A percentile compares a stretch with the other conserved stretches of the same genome.
These are phyloP conservation scores for Oxyteleia sp. DNA, from an alignment of 2,888 invertebrate species.

Conservation along the genomic window DNA sequence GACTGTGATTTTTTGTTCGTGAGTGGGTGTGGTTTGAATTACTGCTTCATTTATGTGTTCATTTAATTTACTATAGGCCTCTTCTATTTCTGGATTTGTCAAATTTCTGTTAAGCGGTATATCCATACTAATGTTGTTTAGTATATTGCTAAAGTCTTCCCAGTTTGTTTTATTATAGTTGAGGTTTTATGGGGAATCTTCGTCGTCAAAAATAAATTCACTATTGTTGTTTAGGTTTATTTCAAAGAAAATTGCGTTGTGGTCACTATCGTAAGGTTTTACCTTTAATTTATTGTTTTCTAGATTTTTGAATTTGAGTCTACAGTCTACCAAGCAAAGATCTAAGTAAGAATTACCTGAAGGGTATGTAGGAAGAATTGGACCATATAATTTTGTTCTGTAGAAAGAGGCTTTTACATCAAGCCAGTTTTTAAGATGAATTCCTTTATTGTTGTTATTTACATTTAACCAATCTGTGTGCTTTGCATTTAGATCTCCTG, in stretches of 20 bases:
- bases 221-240: neutral
- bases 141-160: slow-evolving; percentile 30
- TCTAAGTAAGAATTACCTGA: slow-evolving; percentile 46
- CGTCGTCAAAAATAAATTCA: slow-evolving; percentile 22
- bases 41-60: slow-evolving; percentile 11
- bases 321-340: slow-evolving; percentile 25
- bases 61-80: neutral
- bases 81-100: slow-evolving; percentile 25
- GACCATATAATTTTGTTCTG: slow-evolving; percentile 4
- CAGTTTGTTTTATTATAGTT: slow-evolving; percentile 57
- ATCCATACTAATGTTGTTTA: neutral
- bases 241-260: slow-evolving; percentile 25
- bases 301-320: slow-evolving; percentile 15
- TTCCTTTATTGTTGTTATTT: slow-evolving; percentile 37
- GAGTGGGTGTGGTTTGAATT: slow-evolving; percentile 12
- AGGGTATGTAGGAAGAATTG: slow-evolving; percentile 27
- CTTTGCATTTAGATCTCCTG: slow-evolving; percentile 60
- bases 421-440: slow-evolving; percentile 23
- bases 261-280: slow-evolving; percentile 53
- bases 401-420: neutral
- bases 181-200: neutral
- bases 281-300: slow-evolving; percentile 20
- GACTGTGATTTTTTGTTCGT: slow-evolving; percentile 5
- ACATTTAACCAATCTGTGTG: slow-evolving; percentile 28
- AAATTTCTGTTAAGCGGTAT: slow-evolving; percentile 26